A percentile compares a stretch with the other conserved stretches of the same genome.
Conservation (phyloP, 2,888 invertebrate genomes). For the Drosophila demipolita region DNA sequence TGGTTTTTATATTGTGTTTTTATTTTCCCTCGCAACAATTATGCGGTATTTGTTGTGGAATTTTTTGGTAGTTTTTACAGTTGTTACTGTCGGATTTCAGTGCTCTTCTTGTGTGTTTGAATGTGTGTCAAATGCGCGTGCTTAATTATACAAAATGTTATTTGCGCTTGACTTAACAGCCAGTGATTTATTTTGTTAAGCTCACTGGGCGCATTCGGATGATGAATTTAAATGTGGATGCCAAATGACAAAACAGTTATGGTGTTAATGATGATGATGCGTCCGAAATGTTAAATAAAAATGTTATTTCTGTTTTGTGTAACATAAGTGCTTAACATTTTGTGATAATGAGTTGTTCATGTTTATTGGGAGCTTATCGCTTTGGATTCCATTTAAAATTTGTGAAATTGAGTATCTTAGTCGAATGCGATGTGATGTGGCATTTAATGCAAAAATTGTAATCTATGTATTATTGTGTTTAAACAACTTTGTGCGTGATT, state of each 20-base stretch:
- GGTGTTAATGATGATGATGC: neutral
- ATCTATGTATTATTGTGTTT: neutral
- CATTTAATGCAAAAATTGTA: neutral
- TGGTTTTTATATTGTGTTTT: conserved; percentile 15
- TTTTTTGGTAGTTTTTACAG: conserved; percentile 20
- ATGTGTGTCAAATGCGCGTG: conserved; percentile 62
- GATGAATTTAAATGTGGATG: conserved; percentile 56
- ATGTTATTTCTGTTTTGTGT: neutral
- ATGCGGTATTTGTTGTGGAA: conserved; percentile 49
- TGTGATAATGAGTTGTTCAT: neutral
- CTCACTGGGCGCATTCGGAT: conserved; percentile 35
- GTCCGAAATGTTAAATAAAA: conserved; percentile 1
- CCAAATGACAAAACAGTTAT: neutral
- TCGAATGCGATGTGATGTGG: neutral
- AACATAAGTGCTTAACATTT: neutral
- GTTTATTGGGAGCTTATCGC: neutral
- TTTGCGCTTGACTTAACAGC: conserved; percentile 62
- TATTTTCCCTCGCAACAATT: conserved; percentile 25
- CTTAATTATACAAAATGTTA: conserved; percentile 74
- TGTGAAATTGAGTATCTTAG: neutral
- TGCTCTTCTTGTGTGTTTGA: conserved; percentile 9
- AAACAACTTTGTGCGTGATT: neutral
- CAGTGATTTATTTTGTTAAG: conserved; percentile 63
- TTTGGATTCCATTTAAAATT: neutral
- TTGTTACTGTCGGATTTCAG: conserved; percentile 17